phyloP scores from a whole-genome alignment of 2,113 vertebrate genomes.

The Ceuthmochares aereus region DNA sequence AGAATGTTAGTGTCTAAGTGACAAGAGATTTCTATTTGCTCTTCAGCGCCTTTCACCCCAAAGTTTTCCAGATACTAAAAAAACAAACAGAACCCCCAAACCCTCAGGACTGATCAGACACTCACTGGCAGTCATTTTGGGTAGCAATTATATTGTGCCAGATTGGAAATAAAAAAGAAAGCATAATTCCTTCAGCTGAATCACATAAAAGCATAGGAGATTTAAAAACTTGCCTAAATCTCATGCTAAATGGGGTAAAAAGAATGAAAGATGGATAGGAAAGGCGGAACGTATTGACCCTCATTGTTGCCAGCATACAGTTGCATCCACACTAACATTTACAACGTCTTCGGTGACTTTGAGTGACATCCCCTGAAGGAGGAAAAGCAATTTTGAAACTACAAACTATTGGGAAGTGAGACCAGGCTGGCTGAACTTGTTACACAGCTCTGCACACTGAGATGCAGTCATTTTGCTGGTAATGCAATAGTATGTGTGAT shows the following conservation, averaged over 20 bases:
- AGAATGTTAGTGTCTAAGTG: not conserved
- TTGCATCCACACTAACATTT: not conserved
- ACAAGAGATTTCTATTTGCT: not conserved
- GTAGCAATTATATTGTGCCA: not conserved
- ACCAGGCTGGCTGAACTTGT: not conserved
- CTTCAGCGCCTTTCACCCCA: not conserved
- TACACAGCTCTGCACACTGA: not conserved
- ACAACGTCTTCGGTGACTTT: not conserved
- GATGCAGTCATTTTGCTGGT: not conserved
- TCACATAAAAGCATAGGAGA: not conserved
- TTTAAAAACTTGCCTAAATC: not conserved
- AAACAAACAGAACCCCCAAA: not conserved
- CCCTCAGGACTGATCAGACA: not conserved
- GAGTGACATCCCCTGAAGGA: not conserved
- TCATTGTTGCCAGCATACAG: not conserved
- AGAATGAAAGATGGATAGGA: not conserved
- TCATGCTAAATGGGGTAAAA: not conserved
- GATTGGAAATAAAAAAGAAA: not conserved
- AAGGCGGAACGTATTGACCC: not conserved
- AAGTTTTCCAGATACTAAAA: not conserved
- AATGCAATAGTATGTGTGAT: not conserved
- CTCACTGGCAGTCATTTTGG: not conserved
- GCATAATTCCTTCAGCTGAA: not conserved
- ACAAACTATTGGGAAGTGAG: not conserved
- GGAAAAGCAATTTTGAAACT: not conserved